Percentiles rank a stretch among this genome's conserved stretches.
phyloP scores from a whole-genome alignment of 2,888 invertebrate genomes.

The Griposia aprilina region DNA sequence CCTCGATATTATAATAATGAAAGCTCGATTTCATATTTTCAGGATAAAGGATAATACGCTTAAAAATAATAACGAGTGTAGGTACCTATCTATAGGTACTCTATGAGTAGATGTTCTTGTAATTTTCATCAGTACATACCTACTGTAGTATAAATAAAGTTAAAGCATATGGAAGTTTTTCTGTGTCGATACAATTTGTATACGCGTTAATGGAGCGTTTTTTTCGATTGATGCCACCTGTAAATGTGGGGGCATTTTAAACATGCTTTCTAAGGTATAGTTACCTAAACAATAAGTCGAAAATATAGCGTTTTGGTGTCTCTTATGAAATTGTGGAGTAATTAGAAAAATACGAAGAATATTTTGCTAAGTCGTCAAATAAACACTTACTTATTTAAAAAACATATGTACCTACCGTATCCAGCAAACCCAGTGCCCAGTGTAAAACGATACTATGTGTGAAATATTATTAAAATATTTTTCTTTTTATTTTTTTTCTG shows the following conservation, averaged over 20 bases:
- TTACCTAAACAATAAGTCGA: background rate
- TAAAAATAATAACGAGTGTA: background rate
- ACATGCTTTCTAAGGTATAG: background rate
- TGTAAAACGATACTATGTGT: too few relatives aligned
- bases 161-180: background rate
- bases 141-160: constrained; percentile 3
- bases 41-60: background rate
- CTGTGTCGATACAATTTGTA: background rate
- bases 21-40: too few relatives aligned
- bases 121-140: background rate
- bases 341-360: background rate
- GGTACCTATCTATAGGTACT: too few relatives aligned
- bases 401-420: too few relatives aligned
- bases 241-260: background rate
- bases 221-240: background rate
- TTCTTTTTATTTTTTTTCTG: too few relatives aligned
- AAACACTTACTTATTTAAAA: too few relatives aligned
- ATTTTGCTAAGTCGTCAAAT: too few relatives aligned
- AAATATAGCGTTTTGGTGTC: background rate
- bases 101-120: background rate
- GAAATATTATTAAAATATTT: too few relatives aligned
- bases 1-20: too few relatives aligned
- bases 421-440: background rate
- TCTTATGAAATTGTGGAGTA: background rate
- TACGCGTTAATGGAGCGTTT: background rate